Conservation (phyloP, 2,797 vertebrate species). For the Iguana delicatissima region DNA sequence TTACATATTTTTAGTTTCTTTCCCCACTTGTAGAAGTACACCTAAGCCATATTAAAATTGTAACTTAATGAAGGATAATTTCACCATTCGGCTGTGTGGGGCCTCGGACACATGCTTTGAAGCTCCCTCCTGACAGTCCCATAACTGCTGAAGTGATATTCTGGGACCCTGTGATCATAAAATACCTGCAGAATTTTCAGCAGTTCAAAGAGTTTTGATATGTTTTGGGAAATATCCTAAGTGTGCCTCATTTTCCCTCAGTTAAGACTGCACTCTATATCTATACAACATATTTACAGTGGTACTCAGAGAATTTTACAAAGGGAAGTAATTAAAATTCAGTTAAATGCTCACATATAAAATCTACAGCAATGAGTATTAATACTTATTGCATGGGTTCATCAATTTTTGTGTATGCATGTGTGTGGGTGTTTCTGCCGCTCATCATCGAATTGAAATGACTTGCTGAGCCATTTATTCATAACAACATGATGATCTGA, state of each 20-base stretch:
- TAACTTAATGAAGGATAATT: too few species aligned
- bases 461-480: neutral
- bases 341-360: constrained; percentile 5
- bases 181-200: neutral
- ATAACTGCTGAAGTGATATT: neutral
- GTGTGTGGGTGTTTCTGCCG: neutral
- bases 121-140: neutral
- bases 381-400: neutral
- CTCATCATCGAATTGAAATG: constrained; percentile 28
- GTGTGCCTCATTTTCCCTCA: neutral
- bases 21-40: too few species aligned
- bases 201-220: neutral
- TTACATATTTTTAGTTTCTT: too few species aligned
- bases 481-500: constrained; percentile 18
- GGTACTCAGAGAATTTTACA: neutral
- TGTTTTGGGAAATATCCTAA: neutral
- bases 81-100: too few species aligned
- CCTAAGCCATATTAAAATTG: too few species aligned
- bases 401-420: neutral
- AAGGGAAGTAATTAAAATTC: neutral
- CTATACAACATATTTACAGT: neutral
- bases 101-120: too few species aligned
- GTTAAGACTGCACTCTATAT: neutral
- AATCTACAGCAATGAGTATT: neutral
- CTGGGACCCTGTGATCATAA: neutral